These are phyloP conservation scores for Sinotaia quadrata DNA, from an alignment of 2,888 invertebrate species.

Conservation along the genomic window DNA sequence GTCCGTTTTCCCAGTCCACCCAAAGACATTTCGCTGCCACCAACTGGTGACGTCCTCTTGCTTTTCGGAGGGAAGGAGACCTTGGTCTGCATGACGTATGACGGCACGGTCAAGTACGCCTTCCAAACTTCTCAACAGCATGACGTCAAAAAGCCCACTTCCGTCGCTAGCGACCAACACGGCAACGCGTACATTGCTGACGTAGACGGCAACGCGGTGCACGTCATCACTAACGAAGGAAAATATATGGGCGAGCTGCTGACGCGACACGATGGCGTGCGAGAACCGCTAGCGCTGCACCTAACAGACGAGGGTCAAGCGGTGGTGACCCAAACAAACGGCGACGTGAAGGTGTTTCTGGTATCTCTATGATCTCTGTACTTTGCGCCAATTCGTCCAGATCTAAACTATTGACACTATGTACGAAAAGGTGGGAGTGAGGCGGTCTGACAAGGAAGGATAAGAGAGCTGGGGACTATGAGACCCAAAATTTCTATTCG, in stretches of 20 bases:
- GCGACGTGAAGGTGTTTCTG: constrained; percentile 30
- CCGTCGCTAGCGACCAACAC: constrained; percentile 18
- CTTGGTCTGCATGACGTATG: constrained; percentile 21
- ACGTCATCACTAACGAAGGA: constrained; percentile 31
- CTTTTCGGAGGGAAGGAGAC: constrained; percentile 25
- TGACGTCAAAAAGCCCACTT: constrained; percentile 19
- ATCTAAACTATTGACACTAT: neutral
- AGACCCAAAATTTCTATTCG: too few relatives aligned
- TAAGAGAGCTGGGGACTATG: too few relatives aligned
- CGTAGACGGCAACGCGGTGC: constrained; percentile 20
- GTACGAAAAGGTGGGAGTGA: too few relatives aligned
- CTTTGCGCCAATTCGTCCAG: neutral
- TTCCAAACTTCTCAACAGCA: constrained; percentile 20
- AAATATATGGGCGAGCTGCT: constrained; percentile 26
- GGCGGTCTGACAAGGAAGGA: too few relatives aligned
- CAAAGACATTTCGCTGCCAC: constrained; percentile 29
- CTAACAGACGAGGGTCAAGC: constrained; percentile 24
- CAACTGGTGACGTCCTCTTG: constrained; percentile 27
- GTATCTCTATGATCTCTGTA: too few relatives aligned
- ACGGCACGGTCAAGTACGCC: constrained; percentile 25
- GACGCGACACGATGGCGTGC: constrained; percentile 24
- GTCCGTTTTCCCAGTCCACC: constrained; percentile 30
- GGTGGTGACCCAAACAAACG: constrained; percentile 30
- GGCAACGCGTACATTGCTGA: constrained; percentile 33
- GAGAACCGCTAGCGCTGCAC: constrained; percentile 27